Percentiles rank a stretch among this genome's conserved stretches.
phyloP scores from a whole-genome alignment of 2,797 vertebrate genomes.

The Diplodus sargus region DNA sequence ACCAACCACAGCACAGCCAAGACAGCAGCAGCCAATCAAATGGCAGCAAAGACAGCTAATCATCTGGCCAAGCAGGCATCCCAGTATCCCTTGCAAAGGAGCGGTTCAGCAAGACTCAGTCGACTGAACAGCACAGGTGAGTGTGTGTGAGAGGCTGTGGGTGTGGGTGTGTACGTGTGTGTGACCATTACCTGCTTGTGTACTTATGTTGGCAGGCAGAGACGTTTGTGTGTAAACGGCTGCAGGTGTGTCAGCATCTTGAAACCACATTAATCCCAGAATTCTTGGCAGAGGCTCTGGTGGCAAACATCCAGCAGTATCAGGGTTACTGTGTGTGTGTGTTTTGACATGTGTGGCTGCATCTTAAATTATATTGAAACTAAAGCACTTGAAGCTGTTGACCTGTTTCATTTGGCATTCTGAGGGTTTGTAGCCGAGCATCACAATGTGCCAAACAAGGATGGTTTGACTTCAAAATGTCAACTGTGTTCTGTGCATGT shows the following conservation, averaged over 20 bases:
- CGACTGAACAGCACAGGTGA: slow-evolving; percentile 67
- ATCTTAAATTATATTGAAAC: neutral
- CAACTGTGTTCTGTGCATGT: neutral
- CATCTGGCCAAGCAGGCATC: slow-evolving; percentile 50
- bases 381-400: neutral
- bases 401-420: neutral
- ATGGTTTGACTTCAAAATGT: neutral
- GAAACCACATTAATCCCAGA: neutral
- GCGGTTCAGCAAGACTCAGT: slow-evolving; percentile 65
- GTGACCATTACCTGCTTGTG: neutral
- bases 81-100: slow-evolving; percentile 74
- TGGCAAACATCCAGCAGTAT: slow-evolving; percentile 1
- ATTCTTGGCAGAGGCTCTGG: slow-evolving; percentile 1
- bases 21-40: slow-evolving; percentile 15
- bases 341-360: neutral
- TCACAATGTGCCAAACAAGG: neutral
- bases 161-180: neutral
- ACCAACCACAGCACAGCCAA: slow-evolving; percentile 52
- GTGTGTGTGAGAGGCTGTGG: neutral
- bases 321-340: neutral
- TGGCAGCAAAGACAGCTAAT: slow-evolving; percentile 41
- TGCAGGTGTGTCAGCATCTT: neutral
- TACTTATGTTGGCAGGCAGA: neutral
- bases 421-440: neutral
- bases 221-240: neutral